Evolutionary conservation across 2,113 vertebrate genomes (phyloP).

Genomic region (Furnarius figulus): DNA sequence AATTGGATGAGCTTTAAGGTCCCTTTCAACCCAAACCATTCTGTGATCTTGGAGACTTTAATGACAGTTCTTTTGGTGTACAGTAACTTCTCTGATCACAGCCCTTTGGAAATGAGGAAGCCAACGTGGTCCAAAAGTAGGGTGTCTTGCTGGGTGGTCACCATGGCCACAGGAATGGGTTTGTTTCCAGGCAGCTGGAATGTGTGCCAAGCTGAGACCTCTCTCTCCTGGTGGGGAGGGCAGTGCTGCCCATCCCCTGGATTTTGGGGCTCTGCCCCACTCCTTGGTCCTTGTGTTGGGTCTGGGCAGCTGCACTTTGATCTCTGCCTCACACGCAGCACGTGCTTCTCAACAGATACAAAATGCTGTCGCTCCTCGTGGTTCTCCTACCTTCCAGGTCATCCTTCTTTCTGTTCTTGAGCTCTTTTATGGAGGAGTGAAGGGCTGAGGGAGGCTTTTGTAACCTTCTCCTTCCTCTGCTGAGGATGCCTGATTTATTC

Average conservation of each 20-base stretch:
- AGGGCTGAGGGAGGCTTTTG: neutral
- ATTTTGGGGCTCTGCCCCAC: neutral
- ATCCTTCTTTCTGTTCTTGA: neutral
- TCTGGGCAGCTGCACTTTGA: neutral
- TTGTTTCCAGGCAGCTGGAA: neutral
- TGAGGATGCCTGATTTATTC: neutral
- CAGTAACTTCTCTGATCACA: neutral
- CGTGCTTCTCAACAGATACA: fast-evolving
- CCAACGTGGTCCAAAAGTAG: neutral
- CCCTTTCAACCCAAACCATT: neutral
- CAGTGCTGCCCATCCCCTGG: neutral
- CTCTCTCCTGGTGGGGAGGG: neutral
- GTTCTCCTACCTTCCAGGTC: neutral
- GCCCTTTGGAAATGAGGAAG: neutral
- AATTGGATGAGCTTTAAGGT: neutral
- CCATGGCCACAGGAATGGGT: fast-evolving
- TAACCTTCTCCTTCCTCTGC: neutral
- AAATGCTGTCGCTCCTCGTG: neutral
- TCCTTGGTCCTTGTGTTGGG: fast-evolving
- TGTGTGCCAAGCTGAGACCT: neutral
- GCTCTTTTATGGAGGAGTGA: neutral
- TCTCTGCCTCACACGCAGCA: neutral
- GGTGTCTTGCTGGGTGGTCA: neutral
- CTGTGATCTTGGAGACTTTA: neutral
- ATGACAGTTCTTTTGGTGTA: neutral